Base-by-base conservation (phyloP, 2,797 vertebrate genomes). In the Serranus cabrilla region DNA sequence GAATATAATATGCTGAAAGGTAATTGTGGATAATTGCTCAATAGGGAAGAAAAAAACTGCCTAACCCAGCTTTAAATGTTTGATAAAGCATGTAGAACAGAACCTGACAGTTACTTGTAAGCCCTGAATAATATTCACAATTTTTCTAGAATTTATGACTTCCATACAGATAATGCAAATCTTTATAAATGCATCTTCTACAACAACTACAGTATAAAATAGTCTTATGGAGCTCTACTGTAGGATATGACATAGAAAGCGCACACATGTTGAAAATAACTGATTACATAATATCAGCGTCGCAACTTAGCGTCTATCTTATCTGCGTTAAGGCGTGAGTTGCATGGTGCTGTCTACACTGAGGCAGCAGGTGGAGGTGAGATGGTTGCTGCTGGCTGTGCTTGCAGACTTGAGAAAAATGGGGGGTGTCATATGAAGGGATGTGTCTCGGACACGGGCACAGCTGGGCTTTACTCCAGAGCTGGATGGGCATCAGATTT, bases 391-490 rank as follows among this genome's bases (percentile, higher is more conserved):
- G 87, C 64, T 80, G 75, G 77, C 71, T 55, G 61, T 76, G 83
- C 74, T 78, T 79, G 75, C 42, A 17, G 85, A 83, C 72, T 80
- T 75, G 60, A 60, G 83, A 72, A 63, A 70, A 80, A 77, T 7
- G 49, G 62, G 76, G 71, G 25, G 68, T 76, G 78, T 82, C 76
- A 72, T 77, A 74, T 83, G 86, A 79, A 58, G 81, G 61, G 56
- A 66, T 68, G 71, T 77, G 62, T 86, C 85, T 80, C 69, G 82
- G 86, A 71, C 78, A 83, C 78, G 71, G 83, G 81, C 78, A 84
- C 80, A 81, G 86, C 72, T 68, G 76, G 74, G 76, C 59, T 85
- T 91, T 89, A 75, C 64, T 86, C 73, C 89, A 91, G 73, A 87
- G 81, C 69, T 80, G 80, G 81, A 84, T 25, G 71, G 68, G 64